Base-by-base conservation (phyloP, 2,797 vertebrate species). In the Mionectes olivaceus region DNA sequence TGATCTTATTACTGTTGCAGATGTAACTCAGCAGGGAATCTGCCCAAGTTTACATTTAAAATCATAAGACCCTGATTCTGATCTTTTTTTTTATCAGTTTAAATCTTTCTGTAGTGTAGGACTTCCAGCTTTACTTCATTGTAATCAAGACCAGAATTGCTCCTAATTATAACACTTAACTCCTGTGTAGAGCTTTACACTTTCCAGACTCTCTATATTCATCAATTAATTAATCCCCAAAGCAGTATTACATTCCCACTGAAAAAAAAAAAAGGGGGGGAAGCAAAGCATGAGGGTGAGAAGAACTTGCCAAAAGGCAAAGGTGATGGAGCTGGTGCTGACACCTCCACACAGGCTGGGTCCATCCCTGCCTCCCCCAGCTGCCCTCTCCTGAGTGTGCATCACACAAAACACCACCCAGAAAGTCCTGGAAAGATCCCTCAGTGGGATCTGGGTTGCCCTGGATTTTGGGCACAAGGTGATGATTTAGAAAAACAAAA, bases 1-100 rank as follows among this genome's bases (percentile, higher is more conserved):
- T 96, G 95, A 94, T 96, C 95, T 95, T 93, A 95, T 93, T 97
- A 83, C 90, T 95, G 95, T 93, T 97, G 96, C 95, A 94, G 94
- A 95, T 97, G 93, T 96, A 97, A 93, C 95, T 93, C 96, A 94
- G 94, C 79, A 86, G 94, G 95, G 94, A 97, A 93, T 95, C 90
- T 96, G 88, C 95, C 90, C 60, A 37, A 94, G 92, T 96, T 90
- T 94, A 96, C 93, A 68, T 95, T 92, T 82, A 94, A 96, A 96
- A 91, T 92, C 94, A 50, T 85, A 95, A 94, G 85, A 87, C 73
- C 82, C 87, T 33, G 56, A 80, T 94, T 94, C 83, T 90, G 85
- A 87, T 90, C 3, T 82, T 50, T 73, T 56, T 81, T 93, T 91
- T 84, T 28, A 92, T 80, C 70, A 70, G 60, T 95, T 97, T 64